Base-by-base conservation (phyloP, 2,797 vertebrate genomes). In the Catostomus latipinnis region DNA sequence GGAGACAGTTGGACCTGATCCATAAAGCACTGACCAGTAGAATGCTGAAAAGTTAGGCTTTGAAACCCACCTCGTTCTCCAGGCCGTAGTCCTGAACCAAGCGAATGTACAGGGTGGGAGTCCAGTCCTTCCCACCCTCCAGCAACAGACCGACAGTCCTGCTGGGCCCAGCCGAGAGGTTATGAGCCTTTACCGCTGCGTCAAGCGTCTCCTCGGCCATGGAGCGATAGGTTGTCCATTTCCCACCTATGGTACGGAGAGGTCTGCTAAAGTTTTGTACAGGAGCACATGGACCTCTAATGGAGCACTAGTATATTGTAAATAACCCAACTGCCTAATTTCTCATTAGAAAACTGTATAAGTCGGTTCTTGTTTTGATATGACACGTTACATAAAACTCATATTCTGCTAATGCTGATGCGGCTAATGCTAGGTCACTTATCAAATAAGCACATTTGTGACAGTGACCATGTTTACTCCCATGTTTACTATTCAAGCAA, bases 41-140 rank as follows among this genome's bases (percentile, higher is more conserved):
- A 78, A 74, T 56, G 66, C 43, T 69, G 52, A 66, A 16, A 43
- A 74, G 52, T 74, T 22, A 56, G 10, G 18, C 49, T 63, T 52
- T 16, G 7, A 74, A 71, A 16, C 77, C 48, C 73, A 98, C 97
- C 96, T 99, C 98, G 0, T 94, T 96, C 87, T 98, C 97, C 71
- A 99, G 93, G 0, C 98, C 97, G 0, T 99, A 99, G 91, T 98
- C 97, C 82, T 99, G 97, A 76, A 98, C 97, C 88, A 99, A 90
- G 34, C 96, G 93, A 81, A 99, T 99, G 91, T 98, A 97, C 69
- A 98, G 94, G 0, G 97, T 99, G 1, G 96, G 97, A 18, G 94
- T 96, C 98, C 98, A 99, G 81, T 95, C 94, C 76, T 95, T 92
- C 4, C 91, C 96, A 1, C 98, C 98, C 57, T 99, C 96, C 22